Evolutionary conservation across 2,113 vertebrate species (phyloP).

Genomic region (Hoplias malabaricus): DNA sequence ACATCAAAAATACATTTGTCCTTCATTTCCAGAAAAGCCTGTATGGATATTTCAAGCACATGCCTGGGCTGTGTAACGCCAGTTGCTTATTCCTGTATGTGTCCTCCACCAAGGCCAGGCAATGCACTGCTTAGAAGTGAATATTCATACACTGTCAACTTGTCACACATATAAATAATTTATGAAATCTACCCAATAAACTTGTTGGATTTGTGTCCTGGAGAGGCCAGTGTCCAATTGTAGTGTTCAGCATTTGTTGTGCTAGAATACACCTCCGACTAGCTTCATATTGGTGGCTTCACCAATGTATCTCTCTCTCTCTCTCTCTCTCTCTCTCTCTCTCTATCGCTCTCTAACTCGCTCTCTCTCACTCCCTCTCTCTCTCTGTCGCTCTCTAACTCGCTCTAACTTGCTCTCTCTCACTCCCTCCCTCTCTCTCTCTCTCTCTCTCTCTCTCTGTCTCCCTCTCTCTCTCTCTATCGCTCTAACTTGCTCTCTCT

Average conservation of each 20-base stretch:
- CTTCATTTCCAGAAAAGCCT: conserved; percentile 71
- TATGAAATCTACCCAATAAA: conserved; percentile 14
- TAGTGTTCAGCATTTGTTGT: conserved; percentile 8
- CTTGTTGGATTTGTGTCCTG: conserved; percentile 6
- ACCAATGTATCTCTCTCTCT: conserved; percentile 45
- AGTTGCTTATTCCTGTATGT: conserved; percentile 51
- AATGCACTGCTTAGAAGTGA: neutral
- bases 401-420: no score
- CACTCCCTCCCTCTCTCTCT: conserved; percentile 72
- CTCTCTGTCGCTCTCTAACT: no score
- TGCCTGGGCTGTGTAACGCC: conserved; percentile 53
- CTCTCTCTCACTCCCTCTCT: conserved; percentile 43
- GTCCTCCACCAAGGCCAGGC: conserved; percentile 26
- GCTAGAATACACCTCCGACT: conserved; percentile 50
- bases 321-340: conserved; percentile 46
- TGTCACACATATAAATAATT: conserved; percentile 8
- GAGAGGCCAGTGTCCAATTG: conserved; percentile 26
- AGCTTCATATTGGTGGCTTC: conserved; percentile 30
- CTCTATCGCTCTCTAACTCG: conserved; percentile 52
- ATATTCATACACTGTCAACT: conserved; percentile 14
- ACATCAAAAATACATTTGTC: conserved; percentile 46
- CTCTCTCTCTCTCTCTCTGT: no score
- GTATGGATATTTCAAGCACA: conserved; percentile 70
- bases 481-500: conserved; percentile 63
- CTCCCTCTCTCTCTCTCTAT: conserved; percentile 66